These are phyloP conservation scores for Mastigias papua DNA, from an alignment of 30 jellyfish, hydroid and myxozoan genomes.

Conservation along the genomic window DNA sequence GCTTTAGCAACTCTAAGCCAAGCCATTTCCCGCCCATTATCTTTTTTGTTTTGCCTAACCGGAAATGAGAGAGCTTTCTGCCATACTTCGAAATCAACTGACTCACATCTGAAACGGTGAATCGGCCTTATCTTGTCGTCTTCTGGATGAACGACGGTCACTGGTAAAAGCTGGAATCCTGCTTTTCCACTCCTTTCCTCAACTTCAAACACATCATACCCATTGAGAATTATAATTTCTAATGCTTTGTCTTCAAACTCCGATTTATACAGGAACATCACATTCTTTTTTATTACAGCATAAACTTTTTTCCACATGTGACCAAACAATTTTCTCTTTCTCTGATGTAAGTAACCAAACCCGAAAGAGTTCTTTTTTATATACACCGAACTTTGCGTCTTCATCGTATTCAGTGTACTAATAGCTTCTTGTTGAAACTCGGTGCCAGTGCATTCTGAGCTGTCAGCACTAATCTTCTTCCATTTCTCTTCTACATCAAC, in stretches of 20 bases:
- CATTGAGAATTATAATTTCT: constrained; percentile 36
- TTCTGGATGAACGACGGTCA: not conserved
- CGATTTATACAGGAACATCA: constrained; percentile 39
- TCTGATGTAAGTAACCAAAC: constrained; percentile 22
- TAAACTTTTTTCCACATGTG: constrained; percentile 47
- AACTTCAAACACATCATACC: constrained; percentile 16
- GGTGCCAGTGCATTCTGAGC: not conserved
- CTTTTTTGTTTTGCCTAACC: not conserved
- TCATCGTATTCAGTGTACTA: constrained; percentile 1
- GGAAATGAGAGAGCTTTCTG: constrained; percentile 23
- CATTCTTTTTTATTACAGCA: constrained; percentile 31
- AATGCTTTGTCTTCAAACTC: constrained; percentile 28
- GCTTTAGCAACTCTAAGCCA: not conserved
- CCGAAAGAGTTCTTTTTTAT: not conserved
- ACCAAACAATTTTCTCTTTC: constrained; percentile 8
- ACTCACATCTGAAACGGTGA: constrained; percentile 46
- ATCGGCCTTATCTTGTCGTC: constrained; percentile 16
- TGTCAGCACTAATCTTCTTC: not conserved
- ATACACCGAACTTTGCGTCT: constrained; percentile 13
- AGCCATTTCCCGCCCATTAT: not conserved
- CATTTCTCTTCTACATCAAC: constrained; percentile 19
- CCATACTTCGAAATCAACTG: constrained; percentile 25
- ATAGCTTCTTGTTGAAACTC: constrained; percentile 6
- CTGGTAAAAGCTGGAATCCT: constrained; percentile 30
- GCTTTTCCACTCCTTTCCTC: constrained; percentile 10